Evolutionary conservation across 2,113 vertebrate species (phyloP).

Genomic region (Gallinago jamesoni): DNA sequence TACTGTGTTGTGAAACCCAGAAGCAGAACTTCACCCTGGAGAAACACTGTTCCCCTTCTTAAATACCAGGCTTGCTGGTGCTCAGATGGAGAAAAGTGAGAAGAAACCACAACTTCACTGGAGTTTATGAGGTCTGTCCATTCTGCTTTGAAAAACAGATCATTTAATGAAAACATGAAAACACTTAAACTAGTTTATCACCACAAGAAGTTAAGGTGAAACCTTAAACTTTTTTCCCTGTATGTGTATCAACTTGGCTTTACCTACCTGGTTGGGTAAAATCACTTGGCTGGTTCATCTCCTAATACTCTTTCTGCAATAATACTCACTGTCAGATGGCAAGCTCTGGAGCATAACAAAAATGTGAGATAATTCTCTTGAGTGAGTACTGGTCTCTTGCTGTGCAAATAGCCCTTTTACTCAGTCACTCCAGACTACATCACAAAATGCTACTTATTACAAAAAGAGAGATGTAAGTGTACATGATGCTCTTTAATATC

Average conservation of each 20-base stretch:
- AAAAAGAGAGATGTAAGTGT: background rate
- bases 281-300: background rate
- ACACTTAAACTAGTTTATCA: background rate
- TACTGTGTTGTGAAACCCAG: background rate
- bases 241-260: background rate
- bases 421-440: background rate
- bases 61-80: background rate
- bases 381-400: background rate
- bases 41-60: background rate
- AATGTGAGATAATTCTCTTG: background rate
- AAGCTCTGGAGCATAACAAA: background rate
- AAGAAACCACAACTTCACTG: background rate
- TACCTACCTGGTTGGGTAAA: background rate
- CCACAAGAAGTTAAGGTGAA: no score
- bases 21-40: fast-evolving
- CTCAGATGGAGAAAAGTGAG: background rate
- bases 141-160: background rate
- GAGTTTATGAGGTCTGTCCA: background rate
- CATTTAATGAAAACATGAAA: background rate
- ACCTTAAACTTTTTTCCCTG: background rate
- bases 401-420: background rate
- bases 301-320: background rate
- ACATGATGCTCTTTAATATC: background rate
- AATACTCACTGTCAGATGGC: background rate
- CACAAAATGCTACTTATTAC: background rate